These are phyloP conservation scores for Chunga burmeisteri DNA, from an alignment of 2,113 vertebrate genomes.

Conservation along the genomic window DNA sequence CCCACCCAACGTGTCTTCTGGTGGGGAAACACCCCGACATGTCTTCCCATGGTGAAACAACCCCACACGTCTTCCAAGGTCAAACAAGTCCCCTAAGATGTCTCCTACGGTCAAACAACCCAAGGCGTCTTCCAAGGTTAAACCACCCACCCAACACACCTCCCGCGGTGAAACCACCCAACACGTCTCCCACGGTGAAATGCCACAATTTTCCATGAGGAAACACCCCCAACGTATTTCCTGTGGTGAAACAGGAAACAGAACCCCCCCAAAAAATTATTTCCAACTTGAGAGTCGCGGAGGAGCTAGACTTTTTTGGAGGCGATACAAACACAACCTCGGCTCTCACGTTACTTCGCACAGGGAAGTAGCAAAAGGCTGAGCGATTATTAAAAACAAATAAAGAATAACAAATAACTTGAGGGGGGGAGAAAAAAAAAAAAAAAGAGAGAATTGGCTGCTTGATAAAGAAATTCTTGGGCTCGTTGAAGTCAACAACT, in stretches of 20 bases:
- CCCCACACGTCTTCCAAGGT: too few species aligned
- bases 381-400: not conserved
- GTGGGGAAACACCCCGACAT: too few species aligned
- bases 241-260: not conserved
- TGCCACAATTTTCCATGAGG: not conserved
- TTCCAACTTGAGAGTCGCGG: not conserved
- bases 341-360: accelerated
- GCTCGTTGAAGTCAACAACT: not conserved
- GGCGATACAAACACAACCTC: not conserved
- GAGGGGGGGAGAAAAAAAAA: too few species aligned
- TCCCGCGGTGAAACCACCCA: not conserved
- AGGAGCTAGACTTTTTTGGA: not conserved
- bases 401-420: too few species aligned
- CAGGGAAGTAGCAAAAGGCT: not conserved
- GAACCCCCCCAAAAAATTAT: not conserved
- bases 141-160: too few species aligned
- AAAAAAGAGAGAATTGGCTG: not conserved
- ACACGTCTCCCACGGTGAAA: not conserved
- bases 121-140: too few species aligned
- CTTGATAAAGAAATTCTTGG: not conserved
- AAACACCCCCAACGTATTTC: not conserved
- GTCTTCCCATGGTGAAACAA: not conserved
- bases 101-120: not conserved
- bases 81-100: too few species aligned
- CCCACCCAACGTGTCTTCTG: too few species aligned